phyloP scores from a whole-genome alignment of 2,113 vertebrate genomes.

The Amblyornis subalaris region DNA sequence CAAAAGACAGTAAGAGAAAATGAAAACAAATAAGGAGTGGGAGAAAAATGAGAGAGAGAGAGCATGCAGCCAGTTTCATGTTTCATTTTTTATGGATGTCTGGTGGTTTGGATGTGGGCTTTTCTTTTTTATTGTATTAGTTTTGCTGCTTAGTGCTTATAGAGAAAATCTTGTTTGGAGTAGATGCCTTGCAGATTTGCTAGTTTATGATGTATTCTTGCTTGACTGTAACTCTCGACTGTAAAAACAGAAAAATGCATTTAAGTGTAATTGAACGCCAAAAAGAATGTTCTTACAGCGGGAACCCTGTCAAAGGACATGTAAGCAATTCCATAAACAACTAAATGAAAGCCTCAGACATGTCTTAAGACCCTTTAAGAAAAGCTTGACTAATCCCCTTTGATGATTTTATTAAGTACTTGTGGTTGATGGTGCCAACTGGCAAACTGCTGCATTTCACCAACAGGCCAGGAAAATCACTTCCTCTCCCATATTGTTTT shows the following conservation, averaged over 20 bases:
- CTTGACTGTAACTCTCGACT: neutral
- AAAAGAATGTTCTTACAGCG: constrained; percentile 25
- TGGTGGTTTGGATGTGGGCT: constrained; percentile 37
- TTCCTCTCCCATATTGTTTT: constrained; percentile 57
- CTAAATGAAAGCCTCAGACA: constrained; percentile 56
- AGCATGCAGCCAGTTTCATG: neutral
- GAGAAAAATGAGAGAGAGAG: neutral
- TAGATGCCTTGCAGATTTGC: constrained; percentile 17
- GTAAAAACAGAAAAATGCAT: constrained; percentile 44
- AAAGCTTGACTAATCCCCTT: constrained; percentile 75
- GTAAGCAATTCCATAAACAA: constrained; percentile 58
- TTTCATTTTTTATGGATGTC: constrained; percentile 53
- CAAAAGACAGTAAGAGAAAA: constrained; percentile 41
- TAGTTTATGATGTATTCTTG: constrained; percentile 25
- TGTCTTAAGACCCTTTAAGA: constrained; percentile 69
- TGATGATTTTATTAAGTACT: constrained; percentile 85
- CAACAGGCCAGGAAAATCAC: constrained; percentile 65
- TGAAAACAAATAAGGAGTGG: constrained; percentile 44
- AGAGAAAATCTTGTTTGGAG: constrained; percentile 32
- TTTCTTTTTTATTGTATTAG: constrained; percentile 38
- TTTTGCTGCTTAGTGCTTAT: constrained; percentile 18
- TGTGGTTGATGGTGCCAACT: constrained; percentile 71
- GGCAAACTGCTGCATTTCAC: constrained; percentile 59
- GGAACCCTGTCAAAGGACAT: constrained; percentile 19
- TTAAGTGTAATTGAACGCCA: constrained; percentile 29